Conservation (phyloP, 2,797 vertebrate species). For the Rallus crepitans region DNA sequence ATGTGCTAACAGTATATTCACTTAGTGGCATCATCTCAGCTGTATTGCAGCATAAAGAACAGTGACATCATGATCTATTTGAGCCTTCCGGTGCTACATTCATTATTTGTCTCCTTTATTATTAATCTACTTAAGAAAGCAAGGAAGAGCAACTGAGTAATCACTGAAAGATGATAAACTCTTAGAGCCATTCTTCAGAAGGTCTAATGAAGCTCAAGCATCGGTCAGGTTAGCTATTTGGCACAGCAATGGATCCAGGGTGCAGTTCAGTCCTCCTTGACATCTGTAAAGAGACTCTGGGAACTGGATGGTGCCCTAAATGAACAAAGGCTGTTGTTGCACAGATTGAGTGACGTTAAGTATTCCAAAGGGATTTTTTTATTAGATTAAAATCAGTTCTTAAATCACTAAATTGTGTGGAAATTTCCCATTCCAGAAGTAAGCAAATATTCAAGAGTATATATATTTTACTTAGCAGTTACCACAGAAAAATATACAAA, state of each 20-base stretch:
- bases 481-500: slow-evolving; percentile 72
- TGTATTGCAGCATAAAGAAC: background rate
- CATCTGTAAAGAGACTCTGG: slow-evolving; percentile 1
- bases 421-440: slow-evolving; percentile 69
- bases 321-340: slow-evolving; percentile 54
- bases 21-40: background rate
- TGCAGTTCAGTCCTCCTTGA: background rate
- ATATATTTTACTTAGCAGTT: slow-evolving; percentile 71
- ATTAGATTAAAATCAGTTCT: slow-evolving; percentile 60
- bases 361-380: background rate
- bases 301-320: slow-evolving; percentile 20
- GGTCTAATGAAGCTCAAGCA: background rate
- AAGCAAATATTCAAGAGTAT: slow-evolving; percentile 66
- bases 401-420: slow-evolving; percentile 63
- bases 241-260: background rate
- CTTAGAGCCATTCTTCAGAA: background rate
- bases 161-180: background rate
- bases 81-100: background rate
- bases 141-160: background rate
- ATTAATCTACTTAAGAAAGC: background rate
- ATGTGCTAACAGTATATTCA: background rate
- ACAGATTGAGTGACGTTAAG: slow-evolving; percentile 26
- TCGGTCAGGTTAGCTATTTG: background rate
- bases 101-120: background rate
- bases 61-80: background rate